phyloP scores from a whole-genome alignment of 1,140 invertebrate genomes.

The Leptopilina clavipes region DNA sequence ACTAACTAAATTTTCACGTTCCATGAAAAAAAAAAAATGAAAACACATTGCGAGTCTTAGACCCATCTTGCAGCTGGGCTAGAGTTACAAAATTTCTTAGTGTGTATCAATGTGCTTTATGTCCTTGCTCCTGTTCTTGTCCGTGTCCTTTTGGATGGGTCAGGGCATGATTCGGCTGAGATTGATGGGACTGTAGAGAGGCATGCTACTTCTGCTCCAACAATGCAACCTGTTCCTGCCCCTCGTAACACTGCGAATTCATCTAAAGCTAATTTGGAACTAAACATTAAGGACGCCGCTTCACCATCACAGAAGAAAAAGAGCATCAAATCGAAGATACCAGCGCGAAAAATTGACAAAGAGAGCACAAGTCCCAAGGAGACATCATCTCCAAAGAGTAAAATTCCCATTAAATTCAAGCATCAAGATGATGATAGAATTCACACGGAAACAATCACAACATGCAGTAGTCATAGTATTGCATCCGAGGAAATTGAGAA shows the following conservation, averaged over 20 bases:
- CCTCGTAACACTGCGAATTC: conserved; percentile 67
- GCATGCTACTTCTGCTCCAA: conserved; percentile 73
- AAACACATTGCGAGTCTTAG: conserved; percentile 53
- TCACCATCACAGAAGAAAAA: conserved; percentile 44
- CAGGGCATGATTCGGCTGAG: conserved; percentile 75
- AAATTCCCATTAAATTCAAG: conserved; percentile 72
- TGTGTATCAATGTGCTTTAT: conserved; percentile 76
- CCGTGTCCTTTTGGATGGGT: conserved; percentile 74
- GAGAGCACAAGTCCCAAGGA: conserved; percentile 46
- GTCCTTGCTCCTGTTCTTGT: conserved; percentile 75
- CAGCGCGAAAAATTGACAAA: conserved; percentile 41
- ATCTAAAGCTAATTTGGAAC: conserved; percentile 66
- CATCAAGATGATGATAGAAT: conserved; percentile 43
- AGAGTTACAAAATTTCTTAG: conserved; percentile 69
- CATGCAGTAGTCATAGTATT: conserved; percentile 7
- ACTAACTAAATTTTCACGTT: conserved; percentile 63
- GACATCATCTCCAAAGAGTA: conserved; percentile 62
- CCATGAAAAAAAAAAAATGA: conserved; percentile 23
- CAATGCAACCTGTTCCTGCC: conserved; percentile 72
- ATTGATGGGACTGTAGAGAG: conserved; percentile 75
- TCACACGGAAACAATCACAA: conserved; percentile 28
- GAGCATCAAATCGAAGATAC: conserved; percentile 46
- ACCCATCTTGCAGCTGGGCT: conserved; percentile 67
- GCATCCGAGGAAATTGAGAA: background rate
- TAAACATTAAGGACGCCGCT: conserved; percentile 63